phyloP scores from a whole-genome alignment of 2,797 vertebrate species.

The Mico argentatus region DNA sequence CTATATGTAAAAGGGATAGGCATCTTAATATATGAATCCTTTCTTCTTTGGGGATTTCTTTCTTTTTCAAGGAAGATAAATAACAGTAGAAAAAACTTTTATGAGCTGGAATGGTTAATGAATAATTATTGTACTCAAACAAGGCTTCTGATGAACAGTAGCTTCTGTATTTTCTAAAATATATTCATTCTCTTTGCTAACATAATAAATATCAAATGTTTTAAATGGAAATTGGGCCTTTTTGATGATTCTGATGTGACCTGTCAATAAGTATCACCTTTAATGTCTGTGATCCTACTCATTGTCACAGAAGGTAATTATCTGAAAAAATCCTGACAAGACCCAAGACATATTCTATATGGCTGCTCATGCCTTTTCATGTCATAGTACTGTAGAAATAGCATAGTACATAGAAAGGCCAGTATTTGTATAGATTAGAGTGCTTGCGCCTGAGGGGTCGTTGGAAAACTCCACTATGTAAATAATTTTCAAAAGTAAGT shows the following conservation, averaged over 20 bases:
- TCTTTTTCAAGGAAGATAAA: background rate
- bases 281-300: background rate
- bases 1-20: background rate
- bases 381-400: background rate
- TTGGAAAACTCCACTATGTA: conserved; percentile 14
- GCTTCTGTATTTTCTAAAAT: conserved; percentile 21
- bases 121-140: background rate
- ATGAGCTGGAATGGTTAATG: background rate
- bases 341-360: background rate
- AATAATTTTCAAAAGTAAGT: conserved; percentile 43
- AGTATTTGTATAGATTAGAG: background rate
- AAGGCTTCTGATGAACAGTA: background rate
- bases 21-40: background rate
- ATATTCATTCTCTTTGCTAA: conserved; percentile 22
- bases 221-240: conserved; percentile 21
- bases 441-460: background rate
- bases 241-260: background rate
- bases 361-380: background rate
- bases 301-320: background rate
- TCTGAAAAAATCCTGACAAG: background rate
- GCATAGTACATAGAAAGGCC: background rate
- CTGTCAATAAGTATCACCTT: background rate
- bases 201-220: conserved; percentile 15
- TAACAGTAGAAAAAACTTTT: background rate
- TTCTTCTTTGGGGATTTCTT: conserved; percentile 56